phyloP scores from a whole-genome alignment of 2,797 vertebrate species.

The Atherinosoma microstoma region DNA sequence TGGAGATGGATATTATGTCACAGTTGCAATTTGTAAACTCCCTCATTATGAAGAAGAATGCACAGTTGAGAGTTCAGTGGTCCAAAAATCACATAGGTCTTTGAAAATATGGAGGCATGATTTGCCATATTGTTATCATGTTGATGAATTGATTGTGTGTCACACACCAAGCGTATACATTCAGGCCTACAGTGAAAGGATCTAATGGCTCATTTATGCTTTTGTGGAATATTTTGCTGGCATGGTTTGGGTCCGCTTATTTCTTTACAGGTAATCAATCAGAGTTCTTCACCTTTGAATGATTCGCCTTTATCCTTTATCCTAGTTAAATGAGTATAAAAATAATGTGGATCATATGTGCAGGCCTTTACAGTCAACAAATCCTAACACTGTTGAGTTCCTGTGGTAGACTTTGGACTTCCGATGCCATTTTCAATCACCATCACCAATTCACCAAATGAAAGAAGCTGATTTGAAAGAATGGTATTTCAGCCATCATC shows the following conservation, averaged over 20 bases:
- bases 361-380: background rate
- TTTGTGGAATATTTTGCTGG: background rate
- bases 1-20: background rate
- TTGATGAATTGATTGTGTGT: background rate
- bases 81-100: background rate
- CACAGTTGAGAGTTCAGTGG: background rate
- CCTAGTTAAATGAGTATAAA: background rate
- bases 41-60: slow-evolving; percentile 6
- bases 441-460: background rate
- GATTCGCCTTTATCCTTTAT: background rate
- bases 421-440: background rate
- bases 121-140: background rate
- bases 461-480: background rate
- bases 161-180: background rate
- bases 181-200: background rate
- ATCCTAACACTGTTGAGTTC: background rate
- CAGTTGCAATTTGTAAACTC: background rate
- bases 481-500: background rate
- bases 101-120: background rate
- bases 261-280: background rate
- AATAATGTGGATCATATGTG: background rate
- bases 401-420: background rate
- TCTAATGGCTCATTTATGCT: background rate
- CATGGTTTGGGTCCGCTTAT: background rate
- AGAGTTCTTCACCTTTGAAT: background rate